phyloP scores from a whole-genome alignment of 2,113 vertebrate genomes.

The Ploceus nigricollis region DNA sequence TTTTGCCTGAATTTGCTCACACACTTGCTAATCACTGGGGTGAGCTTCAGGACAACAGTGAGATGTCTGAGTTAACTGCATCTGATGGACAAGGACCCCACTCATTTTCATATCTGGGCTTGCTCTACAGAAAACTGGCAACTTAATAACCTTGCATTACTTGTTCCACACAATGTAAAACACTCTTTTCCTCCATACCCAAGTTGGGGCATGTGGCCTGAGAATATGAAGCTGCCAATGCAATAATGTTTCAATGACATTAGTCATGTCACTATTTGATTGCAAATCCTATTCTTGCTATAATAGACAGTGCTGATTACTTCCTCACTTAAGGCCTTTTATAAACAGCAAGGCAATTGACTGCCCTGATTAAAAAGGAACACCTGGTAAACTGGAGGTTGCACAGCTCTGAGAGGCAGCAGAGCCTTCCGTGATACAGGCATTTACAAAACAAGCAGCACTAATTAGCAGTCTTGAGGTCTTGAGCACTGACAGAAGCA shows the following conservation, averaged over 20 bases:
- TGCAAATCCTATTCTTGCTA: constrained; percentile 22
- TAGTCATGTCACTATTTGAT: background rate
- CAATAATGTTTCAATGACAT: background rate
- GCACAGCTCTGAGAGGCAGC: background rate
- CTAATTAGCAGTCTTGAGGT: background rate
- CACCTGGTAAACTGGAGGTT: constrained; percentile 37
- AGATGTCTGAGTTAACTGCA: background rate
- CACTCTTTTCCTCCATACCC: background rate
- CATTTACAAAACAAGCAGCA: background rate
- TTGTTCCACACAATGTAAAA: background rate
- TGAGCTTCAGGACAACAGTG: background rate
- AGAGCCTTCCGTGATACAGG: background rate
- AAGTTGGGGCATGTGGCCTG: background rate
- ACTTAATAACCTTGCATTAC: background rate
- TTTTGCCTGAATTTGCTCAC: background rate
- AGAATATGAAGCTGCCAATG: background rate
- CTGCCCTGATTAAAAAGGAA: constrained; percentile 41
- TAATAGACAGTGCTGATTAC: constrained; percentile 26
- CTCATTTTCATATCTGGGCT: background rate
- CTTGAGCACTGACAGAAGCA: background rate
- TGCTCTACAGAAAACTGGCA: background rate
- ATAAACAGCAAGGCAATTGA: constrained; percentile 18
- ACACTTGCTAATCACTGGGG: background rate
- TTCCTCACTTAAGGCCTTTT: constrained; percentile 55
- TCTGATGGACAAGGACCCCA: background rate